Evolutionary conservation across 2,797 vertebrate genomes (phyloP).

Genomic region (Eulemur mongoz): DNA sequence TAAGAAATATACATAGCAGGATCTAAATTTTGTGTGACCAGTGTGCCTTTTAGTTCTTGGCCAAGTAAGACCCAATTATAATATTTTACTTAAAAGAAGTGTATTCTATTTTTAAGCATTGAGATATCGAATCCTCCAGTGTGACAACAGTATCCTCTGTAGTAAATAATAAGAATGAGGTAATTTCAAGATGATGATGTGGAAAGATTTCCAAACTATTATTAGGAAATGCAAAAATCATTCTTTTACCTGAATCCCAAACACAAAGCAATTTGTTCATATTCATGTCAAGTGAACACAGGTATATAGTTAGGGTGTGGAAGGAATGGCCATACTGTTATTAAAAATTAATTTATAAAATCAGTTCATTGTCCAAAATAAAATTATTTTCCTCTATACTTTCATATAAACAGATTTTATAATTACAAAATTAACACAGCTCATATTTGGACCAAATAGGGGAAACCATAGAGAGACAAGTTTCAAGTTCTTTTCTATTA

Average conservation of each 20-base stretch:
- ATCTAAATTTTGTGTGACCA: constrained; percentile 4
- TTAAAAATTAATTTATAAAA: constrained; percentile 43
- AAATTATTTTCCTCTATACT: constrained; percentile 23
- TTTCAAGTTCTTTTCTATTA: constrained; percentile 35
- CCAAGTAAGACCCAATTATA: neutral
- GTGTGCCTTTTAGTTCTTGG: constrained; percentile 24
- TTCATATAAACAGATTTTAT: neutral
- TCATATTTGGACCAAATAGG: constrained; percentile 34
- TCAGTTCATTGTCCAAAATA: neutral
- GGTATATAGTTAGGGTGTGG: neutral
- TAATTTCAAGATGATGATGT: neutral
- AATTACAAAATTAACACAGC: constrained; percentile 47
- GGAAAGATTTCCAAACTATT: constrained; percentile 17
- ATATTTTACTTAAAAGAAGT: neutral
- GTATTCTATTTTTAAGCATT: neutral
- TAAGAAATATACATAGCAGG: neutral
- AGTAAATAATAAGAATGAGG: constrained; percentile 19
- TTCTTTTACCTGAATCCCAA: neutral
- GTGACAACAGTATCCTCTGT: neutral
- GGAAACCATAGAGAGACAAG: neutral
- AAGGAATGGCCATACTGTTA: neutral
- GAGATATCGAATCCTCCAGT: neutral
- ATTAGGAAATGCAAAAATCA: constrained; percentile 22
- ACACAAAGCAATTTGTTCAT: constrained; percentile 26
- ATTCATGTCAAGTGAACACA: neutral